A percentile compares a stretch with the other conserved stretches of the same genome.
Conservation (phyloP, 2,113 vertebrate genomes). For the rat (Rattus norvegicus) region GRCr8 NC_086023.1:66313001-66313500, state of each 20-base stretch:
- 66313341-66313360: not conserved
- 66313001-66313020: not conserved
- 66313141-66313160: not conserved
- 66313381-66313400: not conserved
- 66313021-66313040: not conserved
- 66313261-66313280: fast-evolving
- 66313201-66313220: not conserved
- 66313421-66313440: no score
- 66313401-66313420: not conserved
- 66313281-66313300: not conserved
- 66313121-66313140: not conserved
- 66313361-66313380: not conserved
- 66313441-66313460: no score
- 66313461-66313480: no score
- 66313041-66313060: not conserved
- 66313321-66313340: no score
- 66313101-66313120: not conserved
- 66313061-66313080: no score
- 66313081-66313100: not conserved
- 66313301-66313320: not conserved
- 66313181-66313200: not conserved
- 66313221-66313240: not conserved
- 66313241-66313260: no score
- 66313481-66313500: no score
- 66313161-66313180: not conserved